Conservation (phyloP, 2,797 vertebrate genomes). For the Pseudochaenichthys georgianus region DNA sequence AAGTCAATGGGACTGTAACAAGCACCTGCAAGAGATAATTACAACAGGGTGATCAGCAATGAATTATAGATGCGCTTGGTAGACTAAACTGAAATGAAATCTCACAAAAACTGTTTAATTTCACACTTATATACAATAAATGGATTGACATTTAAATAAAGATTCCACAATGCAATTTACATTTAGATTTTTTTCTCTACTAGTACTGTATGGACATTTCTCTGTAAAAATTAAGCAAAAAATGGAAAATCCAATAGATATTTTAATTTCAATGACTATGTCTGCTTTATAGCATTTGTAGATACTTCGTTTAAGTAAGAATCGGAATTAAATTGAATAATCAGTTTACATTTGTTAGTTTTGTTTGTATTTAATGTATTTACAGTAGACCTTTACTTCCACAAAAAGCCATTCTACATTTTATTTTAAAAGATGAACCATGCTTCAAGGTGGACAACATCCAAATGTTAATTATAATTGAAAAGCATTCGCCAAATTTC, state of each 20-base stretch:
- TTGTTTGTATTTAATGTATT: no score
- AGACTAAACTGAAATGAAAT: background rate
- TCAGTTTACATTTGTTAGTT: background rate
- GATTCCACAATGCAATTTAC: background rate
- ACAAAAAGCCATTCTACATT: no score
- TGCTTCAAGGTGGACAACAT: no score
- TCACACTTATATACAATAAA: background rate
- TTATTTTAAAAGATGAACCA: no score
- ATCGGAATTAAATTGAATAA: background rate
- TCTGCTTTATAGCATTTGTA: background rate
- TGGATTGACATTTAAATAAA: background rate
- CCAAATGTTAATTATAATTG: background rate
- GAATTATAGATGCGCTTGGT: background rate
- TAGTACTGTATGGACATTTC: background rate
- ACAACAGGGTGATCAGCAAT: background rate
- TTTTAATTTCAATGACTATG: background rate
- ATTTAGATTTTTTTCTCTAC: background rate
- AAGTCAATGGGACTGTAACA: slow-evolving; percentile 91
- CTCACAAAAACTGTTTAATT: background rate
- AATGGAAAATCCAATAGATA: background rate
- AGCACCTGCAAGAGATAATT: slow-evolving; percentile 86
- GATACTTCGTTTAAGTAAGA: background rate
- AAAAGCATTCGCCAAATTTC: background rate
- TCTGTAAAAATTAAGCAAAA: background rate
- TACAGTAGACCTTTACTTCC: no score